Base-by-base conservation (phyloP, 2,797 vertebrate species). In the Mormyrus proboscirostris region DNA sequence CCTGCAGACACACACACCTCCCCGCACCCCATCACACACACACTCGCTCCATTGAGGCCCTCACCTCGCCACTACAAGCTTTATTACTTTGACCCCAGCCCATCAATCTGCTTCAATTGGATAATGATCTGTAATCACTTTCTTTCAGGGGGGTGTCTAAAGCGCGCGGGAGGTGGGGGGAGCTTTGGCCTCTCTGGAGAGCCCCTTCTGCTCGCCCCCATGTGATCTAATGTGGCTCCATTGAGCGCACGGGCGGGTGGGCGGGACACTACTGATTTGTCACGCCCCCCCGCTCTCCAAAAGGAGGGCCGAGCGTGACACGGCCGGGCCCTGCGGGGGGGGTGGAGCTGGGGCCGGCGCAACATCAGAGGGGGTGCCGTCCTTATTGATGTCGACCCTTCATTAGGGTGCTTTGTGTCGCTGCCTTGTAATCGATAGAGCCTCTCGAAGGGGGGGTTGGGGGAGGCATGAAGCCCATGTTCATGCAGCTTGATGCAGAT, bases 81-180 rank as follows among this genome's bases (percentile, higher is more conserved):
- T 96, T 98, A 99, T 98, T 98, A 97, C 98, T 98, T 98, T 99
- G 98, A 99, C 98, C 98, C 96, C 95, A 92, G 96, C 96, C 97
- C 98, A 99, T 99, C 98, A 99, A 99, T 99, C 98, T 99, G 97
- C 97, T 97, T 98, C 98, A 99, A 99, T 98, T 99, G 98, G 98
- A 99, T 99, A 99, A 99, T 99, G 98, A 99, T 98, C 97, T 97
- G 97, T 98, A 99, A 99, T 99, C 97, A 97, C 97, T 98, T 98
- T 98, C 98, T 99, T 99, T 98, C 97, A 98, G 97, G 98, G 97
- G 98, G 98, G 97, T 98, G 98, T 97, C 98, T 99, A 99, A 98
- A 99, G 98, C 96, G 7, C n/a, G 57, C n/a, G n/a, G 57, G 57
- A 62, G 96, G 97, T 97, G 96, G 96, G 95, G 29, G 95, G 95